Conservation (phyloP, 2,797 vertebrate species). For the Intellagama lesueurii region DNA sequence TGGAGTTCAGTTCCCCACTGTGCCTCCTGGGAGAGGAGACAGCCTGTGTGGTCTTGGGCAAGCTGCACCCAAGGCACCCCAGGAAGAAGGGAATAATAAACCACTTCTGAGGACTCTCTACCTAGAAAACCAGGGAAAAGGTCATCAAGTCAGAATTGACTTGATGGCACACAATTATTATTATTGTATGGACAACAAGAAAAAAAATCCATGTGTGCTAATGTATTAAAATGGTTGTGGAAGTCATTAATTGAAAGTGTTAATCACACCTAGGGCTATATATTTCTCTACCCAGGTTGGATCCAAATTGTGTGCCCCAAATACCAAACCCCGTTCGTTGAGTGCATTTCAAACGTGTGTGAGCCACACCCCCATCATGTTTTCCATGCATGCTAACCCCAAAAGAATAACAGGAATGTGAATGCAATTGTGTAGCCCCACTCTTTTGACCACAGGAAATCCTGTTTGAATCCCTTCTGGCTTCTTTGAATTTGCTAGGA, state of each 20-base stretch:
- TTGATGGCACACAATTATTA: no score
- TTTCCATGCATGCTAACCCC: not conserved
- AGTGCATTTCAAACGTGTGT: constrained; percentile 8
- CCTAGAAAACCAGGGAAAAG: no score
- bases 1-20: no score
- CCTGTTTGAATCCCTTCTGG: not conserved
- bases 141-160: no score
- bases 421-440: not conserved
- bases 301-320: not conserved
- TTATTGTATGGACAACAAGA: not conserved
- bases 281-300: not conserved
- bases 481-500: not conserved
- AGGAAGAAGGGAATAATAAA: no score
- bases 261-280: not conserved
- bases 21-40: no score
- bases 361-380: no score
- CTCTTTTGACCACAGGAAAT: not conserved
- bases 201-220: not conserved
- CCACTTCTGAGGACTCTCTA: no score
- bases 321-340: not conserved
- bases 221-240: not conserved
- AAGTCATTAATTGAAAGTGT: constrained; percentile 4
- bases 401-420: not conserved
- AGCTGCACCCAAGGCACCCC: no score
- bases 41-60: no score